Base-by-base conservation (phyloP, 2,888 invertebrate genomes). In the Leptinotarsa rubiginosa region DNA sequence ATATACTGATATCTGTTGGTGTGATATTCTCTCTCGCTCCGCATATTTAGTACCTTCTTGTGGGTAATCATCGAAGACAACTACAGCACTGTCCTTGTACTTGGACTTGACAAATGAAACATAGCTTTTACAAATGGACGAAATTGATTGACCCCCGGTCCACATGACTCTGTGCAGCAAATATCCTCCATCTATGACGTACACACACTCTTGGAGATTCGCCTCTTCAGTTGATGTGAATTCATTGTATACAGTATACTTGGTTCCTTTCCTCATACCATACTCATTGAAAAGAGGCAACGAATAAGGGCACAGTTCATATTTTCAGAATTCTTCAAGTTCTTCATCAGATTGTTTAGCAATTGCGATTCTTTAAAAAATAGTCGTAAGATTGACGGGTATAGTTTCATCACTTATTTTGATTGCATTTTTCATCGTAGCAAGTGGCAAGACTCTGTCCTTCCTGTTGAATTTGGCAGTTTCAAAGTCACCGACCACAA, bases 221-320 rank as follows among this genome's bases (percentile, higher is more conserved):
- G 69, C n/a, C 31, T 54, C 25, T 69, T 50, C 54, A 22, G 54
- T 54, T 54, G 56, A 13, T 69, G 1, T 20, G 31, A 69, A 69
- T 54, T 54, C 69, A 2, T 69, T 69, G 70, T 65, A 65, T 47
- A 64, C 64, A 47, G 47, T 22, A 67, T 64, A 74, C 67, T 74
- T 74, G 62, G 71, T 52, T 69, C 66, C 62, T 72, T 75, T 75
- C 65, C 74, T 16, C 68, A 75, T 68, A n/a, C 68, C 69, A 65
- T 47, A 68, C 18, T 74, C 71, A 65, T 65, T 64, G 47, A 75
- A 75, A 54, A 72, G 68, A 49, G 72, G 52, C 69, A 69, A 69
- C 13, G 75, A 47, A 66, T 69, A 70, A 47, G 64, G 70, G 25
- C 62, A 59, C 50, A 65, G 64, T 70, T 70, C 70, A 65, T 70